phyloP scores from a whole-genome alignment of 2,888 invertebrate species.

The Aelia acuminata region DNA sequence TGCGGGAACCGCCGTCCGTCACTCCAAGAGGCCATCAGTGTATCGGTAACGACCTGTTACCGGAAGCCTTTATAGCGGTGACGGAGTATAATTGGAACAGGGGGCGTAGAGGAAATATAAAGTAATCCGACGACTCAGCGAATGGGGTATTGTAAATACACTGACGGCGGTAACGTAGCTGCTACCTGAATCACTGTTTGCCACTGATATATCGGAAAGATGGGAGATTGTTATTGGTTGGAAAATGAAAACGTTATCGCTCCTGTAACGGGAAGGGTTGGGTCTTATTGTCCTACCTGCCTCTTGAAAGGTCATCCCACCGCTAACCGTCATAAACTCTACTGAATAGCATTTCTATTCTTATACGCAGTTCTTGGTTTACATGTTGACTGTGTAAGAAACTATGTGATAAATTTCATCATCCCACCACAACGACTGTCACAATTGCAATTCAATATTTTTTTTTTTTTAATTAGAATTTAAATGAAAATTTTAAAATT shows the following conservation, averaged over 20 bases:
- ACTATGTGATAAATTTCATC: no score
- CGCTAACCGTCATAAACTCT: neutral
- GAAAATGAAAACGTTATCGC: neutral
- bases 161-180: neutral
- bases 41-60: conserved; percentile 29
- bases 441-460: no score
- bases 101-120: neutral
- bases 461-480: no score
- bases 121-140: neutral
- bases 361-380: neutral
- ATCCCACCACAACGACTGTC: no score
- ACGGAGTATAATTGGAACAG: conserved; percentile 39
- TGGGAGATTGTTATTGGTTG: neutral
- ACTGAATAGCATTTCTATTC: neutral
- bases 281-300: conserved; percentile 4
- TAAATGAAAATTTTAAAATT: no score
- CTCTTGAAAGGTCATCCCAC: neutral
- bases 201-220: neutral
- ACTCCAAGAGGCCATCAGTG: conserved; percentile 19
- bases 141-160: neutral
- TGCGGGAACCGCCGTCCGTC: neutral
- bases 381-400: no score
- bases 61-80: conserved; percentile 24
- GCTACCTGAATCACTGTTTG: neutral
- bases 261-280: neutral